phyloP scores from a whole-genome alignment of 2,113 vertebrate genomes.

The Pelecanoides urinatrix region DNA sequence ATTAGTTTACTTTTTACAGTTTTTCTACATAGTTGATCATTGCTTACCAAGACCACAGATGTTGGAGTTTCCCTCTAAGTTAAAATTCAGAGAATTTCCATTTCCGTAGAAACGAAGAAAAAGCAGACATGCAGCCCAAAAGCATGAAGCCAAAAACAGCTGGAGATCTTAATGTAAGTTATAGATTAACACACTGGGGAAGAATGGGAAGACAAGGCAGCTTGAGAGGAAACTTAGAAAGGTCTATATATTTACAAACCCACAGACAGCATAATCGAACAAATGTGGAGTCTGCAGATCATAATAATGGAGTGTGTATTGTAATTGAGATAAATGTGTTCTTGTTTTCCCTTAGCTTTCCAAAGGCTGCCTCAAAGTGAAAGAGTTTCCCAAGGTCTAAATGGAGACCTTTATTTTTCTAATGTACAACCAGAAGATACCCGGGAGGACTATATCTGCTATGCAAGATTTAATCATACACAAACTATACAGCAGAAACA shows the following conservation, averaged over 20 bases:
- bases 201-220: not conserved
- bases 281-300: not conserved
- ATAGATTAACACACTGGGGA: not conserved
- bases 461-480: conserved; percentile 95
- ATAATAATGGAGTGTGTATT: not conserved
- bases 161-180: not conserved
- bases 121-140: not conserved
- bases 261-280: not conserved
- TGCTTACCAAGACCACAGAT: not conserved
- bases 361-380: conserved; percentile 90
- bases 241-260: not conserved
- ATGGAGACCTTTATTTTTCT: conserved; percentile 97
- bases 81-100: conserved; percentile 4
- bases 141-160: not conserved
- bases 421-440: conserved; percentile 89
- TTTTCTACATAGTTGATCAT: not conserved
- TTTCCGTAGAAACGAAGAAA: not conserved
- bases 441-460: conserved; percentile 95
- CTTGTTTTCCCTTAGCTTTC: conserved; percentile 82
- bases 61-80: not conserved
- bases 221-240: not conserved
- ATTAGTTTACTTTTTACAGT: not conserved
- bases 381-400: conserved; percentile 93
- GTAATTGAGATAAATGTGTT: not conserved
- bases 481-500: conserved; percentile 99